Evolutionary conservation across 1,140 invertebrate genomes (phyloP).

Genomic region (Drosophila erecta): DNA sequence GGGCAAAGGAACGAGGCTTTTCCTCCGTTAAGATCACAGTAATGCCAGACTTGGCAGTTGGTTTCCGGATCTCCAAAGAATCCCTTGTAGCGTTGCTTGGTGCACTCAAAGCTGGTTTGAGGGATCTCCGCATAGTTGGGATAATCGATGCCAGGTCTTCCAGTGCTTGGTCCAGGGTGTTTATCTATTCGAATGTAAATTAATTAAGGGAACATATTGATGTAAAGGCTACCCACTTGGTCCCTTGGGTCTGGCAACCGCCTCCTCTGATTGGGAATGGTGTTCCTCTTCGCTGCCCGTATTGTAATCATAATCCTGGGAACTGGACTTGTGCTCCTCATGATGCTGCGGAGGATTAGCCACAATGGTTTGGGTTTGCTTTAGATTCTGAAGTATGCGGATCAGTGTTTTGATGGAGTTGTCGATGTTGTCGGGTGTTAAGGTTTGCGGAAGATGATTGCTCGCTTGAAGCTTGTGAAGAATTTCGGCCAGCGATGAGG

Average conservation of each 20-base stretch:
- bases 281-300: conserved; percentile 34
- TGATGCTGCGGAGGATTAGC: conserved; percentile 79
- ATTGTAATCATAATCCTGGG: conserved; percentile 71
- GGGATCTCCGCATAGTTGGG: conserved; percentile 91
- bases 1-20: conserved; percentile 96
- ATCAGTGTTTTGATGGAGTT: conserved; percentile 91
- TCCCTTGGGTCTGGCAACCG: conserved; percentile 32
- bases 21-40: conserved; percentile 95
- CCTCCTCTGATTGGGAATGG: conserved; percentile 9
- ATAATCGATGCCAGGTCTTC: conserved; percentile 92
- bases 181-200: conserved; percentile 52
- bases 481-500: conserved; percentile 85
- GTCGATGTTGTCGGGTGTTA: conserved; percentile 91
- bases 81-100: conserved; percentile 93
- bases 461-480: conserved; percentile 89
- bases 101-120: conserved; percentile 92
- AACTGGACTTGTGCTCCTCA: conserved; percentile 45
- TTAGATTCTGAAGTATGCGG: conserved; percentile 89
- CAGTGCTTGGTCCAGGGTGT: conserved; percentile 87
- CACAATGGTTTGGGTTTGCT: conserved; percentile 85
- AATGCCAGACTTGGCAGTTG: conserved; percentile 95
- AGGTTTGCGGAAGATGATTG: conserved; percentile 90
- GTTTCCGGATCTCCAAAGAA: conserved; percentile 96
- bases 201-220: too few relatives aligned
- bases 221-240: conserved; percentile 56